Conservation (phyloP, 2,888 invertebrate species). For the Aleiodes testaceus region DNA sequence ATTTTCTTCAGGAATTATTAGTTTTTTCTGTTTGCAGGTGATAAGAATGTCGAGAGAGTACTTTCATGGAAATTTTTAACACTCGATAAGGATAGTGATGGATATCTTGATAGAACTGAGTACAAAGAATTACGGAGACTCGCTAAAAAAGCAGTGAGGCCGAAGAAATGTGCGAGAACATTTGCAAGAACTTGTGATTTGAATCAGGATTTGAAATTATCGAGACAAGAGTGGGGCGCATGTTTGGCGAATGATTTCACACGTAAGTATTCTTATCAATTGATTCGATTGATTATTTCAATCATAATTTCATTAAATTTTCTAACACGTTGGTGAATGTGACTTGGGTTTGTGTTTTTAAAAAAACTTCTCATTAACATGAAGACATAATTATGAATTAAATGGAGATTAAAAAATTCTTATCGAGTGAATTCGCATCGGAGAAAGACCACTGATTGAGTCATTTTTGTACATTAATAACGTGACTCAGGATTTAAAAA, state of each 20-base stretch:
- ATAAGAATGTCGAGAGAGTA: constrained; percentile 74
- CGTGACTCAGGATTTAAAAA: constrained; percentile 29
- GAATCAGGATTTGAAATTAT: constrained; percentile 85
- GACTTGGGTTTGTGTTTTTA: constrained; percentile 21
- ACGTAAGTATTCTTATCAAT: constrained; percentile 78
- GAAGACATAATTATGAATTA: too few species aligned
- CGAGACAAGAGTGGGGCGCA: constrained; percentile 87
- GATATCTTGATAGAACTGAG: constrained; percentile 85
- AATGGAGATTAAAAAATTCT: too few species aligned
- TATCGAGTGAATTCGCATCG: neutral
- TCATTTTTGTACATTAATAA: constrained; percentile 19
- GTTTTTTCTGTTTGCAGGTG: constrained; percentile 55
- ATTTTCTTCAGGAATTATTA: too few species aligned
- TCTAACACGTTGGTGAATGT: constrained; percentile 24
- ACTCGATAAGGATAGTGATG: constrained; percentile 87
- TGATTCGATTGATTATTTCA: constrained; percentile 1
- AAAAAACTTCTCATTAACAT: neutral
- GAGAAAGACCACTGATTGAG: constrained; percentile 18
- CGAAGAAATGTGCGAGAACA: constrained; percentile 90
- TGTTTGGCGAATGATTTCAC: constrained; percentile 90
- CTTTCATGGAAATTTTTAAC: constrained; percentile 93
- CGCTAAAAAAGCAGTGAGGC: constrained; percentile 91
- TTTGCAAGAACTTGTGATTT: constrained; percentile 92
- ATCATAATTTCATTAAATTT: neutral
- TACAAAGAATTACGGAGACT: constrained; percentile 86